These are phyloP conservation scores for Sarcophaga caerulescens DNA, from an alignment of 2,888 invertebrate species.

Conservation along the genomic window DNA sequence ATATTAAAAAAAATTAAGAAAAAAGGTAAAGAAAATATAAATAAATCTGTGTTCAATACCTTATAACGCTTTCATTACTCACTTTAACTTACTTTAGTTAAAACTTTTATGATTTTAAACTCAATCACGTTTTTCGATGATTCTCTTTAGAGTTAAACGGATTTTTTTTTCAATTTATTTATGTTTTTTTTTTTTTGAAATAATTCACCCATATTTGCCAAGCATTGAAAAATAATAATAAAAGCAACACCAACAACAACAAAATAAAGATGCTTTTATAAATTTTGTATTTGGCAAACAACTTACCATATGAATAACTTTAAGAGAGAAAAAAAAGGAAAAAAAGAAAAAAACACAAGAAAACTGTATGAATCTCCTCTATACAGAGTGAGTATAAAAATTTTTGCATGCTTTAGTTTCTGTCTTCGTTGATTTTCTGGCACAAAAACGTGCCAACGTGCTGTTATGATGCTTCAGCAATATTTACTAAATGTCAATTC, in stretches of 20 bases:
- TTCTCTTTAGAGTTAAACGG: slow-evolving; percentile 1
- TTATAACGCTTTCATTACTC: not conserved
- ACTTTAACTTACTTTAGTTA: not conserved
- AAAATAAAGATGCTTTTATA: slow-evolving; percentile 54
- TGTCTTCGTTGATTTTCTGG: slow-evolving; percentile 62
- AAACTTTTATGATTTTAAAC: slow-evolving; percentile 63
- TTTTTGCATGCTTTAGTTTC: slow-evolving; percentile 68
- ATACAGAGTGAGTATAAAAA: slow-evolving; percentile 29
- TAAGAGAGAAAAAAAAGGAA: slow-evolving; percentile 13
- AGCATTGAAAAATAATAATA: not conserved
- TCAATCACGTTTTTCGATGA: slow-evolving; percentile 60
- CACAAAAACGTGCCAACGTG: slow-evolving; percentile 69
- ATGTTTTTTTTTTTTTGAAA: not conserved
- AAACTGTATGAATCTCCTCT: slow-evolving; percentile 29
- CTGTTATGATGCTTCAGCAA: slow-evolving; percentile 62
- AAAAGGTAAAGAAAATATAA: not conserved
- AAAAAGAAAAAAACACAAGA: not conserved
- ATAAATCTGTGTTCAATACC: not conserved
- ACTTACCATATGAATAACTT: slow-evolving; percentile 33
- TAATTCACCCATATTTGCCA: slow-evolving; percentile 55
- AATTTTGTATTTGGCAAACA: not conserved
- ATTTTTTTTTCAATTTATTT: not conserved
- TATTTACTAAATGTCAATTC: slow-evolving; percentile 67
- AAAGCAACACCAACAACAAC: slow-evolving; percentile 6
- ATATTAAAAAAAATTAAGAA: not conserved